Conservation (phyloP, 2,888 invertebrate species). For the Ochlodes sylvanus region DNA sequence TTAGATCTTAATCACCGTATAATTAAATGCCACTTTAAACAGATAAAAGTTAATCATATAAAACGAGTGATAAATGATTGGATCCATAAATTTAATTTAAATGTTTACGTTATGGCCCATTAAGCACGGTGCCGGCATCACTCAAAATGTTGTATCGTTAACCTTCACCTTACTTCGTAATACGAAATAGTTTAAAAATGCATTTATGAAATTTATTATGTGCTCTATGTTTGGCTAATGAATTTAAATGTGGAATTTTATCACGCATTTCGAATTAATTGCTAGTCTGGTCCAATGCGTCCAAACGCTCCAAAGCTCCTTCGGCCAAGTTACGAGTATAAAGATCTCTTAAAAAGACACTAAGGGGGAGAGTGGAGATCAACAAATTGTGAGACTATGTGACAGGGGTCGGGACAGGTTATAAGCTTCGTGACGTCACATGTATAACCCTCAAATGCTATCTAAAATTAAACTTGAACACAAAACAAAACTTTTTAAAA, state of each 20-base stretch:
- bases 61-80: conserved; percentile 12
- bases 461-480: too few relatives aligned
- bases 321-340: too few relatives aligned
- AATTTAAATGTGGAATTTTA: background rate
- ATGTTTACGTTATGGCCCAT: conserved; percentile 18
- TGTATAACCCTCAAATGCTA: too few relatives aligned
- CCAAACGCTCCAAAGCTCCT: too few relatives aligned
- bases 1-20: background rate
- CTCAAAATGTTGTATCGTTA: conserved; percentile 14
- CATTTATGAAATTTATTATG: background rate
- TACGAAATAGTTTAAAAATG: background rate
- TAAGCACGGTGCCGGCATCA: background rate
- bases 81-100: conserved; percentile 4
- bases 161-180: background rate
- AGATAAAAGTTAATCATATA: background rate
- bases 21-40: background rate
- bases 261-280: too few relatives aligned
- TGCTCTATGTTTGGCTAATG: background rate
- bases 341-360: too few relatives aligned
- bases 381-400: too few relatives aligned
- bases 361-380: too few relatives aligned
- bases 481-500: too few relatives aligned
- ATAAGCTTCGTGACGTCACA: too few relatives aligned
- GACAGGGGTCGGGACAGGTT: too few relatives aligned
- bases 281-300: too few relatives aligned